Base-by-base conservation (phyloP, 2,797 vertebrate species). In the Fratercula arctica region DNA sequence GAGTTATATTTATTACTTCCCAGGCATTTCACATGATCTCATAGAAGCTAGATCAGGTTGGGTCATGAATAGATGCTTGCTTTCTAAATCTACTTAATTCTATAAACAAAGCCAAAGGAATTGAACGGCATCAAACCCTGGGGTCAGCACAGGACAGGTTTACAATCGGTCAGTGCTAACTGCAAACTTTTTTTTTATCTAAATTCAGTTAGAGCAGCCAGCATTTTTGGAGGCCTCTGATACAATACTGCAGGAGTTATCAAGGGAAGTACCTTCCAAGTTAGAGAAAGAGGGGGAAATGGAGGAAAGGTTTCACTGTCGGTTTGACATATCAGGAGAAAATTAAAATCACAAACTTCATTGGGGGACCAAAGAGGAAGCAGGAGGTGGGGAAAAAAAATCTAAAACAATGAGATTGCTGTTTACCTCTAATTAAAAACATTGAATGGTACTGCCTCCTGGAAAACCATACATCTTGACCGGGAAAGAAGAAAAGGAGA, bases 81-180 rank as follows among this genome's bases (percentile, higher is more conserved):
- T 96, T 96, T 92, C 95, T 87, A 93, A 94, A 96, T 96, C 96
- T 96, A 92, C 92, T 97, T 97, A 97, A 92, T 74, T 60, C 90
- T 86, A 87, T 72, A 91, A 95, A 94, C 93, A 95, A 97, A 96
- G 89, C 81, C 69, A 95, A 96, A 13, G 84, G 92, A 96, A 96
- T 76, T 95, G 95, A 97, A 96, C 88, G 72, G 93, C 84, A 96
- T 95, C 79, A 97, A 96, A 91, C 73, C 78, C 87, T 0, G 12
- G 85, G 91, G 95, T 96, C 72, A 25, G 59, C 79, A 90, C 92
- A 97, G 95, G 91, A 95, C 94, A 96, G 57, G 53, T 94, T 93
- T 95, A 95, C 87, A 87, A 91, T 77, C 1, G 2, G 81, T 61
- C 89, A 91, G 18, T 80, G 92, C 89, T 90, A 95, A 95, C 75